Conservation (phyloP, 2,113 vertebrate genomes). For the Hemicordylus capensis region DNA sequence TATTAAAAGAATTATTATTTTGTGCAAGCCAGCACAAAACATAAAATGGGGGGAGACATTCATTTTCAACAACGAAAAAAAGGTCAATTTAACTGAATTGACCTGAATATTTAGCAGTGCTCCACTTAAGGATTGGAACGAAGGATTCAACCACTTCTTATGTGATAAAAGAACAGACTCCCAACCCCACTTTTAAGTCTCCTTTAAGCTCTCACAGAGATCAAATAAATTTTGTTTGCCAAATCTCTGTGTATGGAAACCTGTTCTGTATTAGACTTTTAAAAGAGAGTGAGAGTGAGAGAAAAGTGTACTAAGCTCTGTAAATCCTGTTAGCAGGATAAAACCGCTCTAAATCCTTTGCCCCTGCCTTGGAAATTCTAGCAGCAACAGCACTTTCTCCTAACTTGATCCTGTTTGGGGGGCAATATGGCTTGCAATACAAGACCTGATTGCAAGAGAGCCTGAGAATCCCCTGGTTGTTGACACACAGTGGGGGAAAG, state of each 20-base stretch:
- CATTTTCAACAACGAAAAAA: not conserved
- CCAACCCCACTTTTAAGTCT: conserved; percentile 1
- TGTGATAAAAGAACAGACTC: not conserved
- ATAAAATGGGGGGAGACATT: not conserved
- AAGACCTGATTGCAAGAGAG: not conserved
- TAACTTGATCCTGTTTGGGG: conserved; percentile 30
- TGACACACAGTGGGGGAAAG: not conserved
- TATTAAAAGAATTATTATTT: not conserved
- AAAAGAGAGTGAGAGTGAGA: conserved; percentile 12
- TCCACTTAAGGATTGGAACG: not conserved
- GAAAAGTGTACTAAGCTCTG: conserved; percentile 28
- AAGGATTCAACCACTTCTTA: conserved; percentile 18
- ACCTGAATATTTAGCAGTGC: conserved; percentile 4
- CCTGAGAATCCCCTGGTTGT: not conserved
- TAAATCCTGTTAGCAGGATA: conserved; percentile 58
- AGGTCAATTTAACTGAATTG: not conserved
- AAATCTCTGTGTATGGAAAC: conserved; percentile 25
- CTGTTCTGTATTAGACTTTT: conserved; percentile 35
- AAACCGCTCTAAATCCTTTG: conserved; percentile 28
- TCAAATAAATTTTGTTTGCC: conserved; percentile 58
- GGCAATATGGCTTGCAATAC: conserved; percentile 9
- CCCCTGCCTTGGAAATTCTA: not conserved
- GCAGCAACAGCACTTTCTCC: conserved; percentile 1
- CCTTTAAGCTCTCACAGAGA: conserved; percentile 48
- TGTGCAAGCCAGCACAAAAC: not conserved